Evolutionary conservation across 2,113 vertebrate species (phyloP), one percentile per base, ranked within the genome.

Genomic region (Hassar affinis): DNA sequence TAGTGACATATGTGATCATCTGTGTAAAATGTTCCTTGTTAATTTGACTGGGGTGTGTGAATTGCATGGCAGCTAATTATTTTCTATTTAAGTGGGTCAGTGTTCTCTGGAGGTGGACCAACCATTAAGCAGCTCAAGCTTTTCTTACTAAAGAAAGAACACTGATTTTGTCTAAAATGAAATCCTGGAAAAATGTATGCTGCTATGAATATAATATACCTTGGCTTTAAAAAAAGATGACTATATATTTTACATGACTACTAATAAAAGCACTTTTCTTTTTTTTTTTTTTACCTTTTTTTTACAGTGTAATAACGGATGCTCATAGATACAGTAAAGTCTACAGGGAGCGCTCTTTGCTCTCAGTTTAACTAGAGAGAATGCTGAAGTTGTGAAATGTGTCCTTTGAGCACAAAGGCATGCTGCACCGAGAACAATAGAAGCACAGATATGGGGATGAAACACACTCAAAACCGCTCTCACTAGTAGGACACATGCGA

Each of bases 41-140:
- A 83, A 82, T 88, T 76, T 87, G 74, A 94, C 87, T 79, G 90
- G 91, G 91, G 91, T 86, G 91, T 87, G 91, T 88, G 90, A 89
- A 88, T 89, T 89, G 89, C 90, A 92, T 91, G 90, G 90, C 92
- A 91, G 92, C 92, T 94, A 95, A 95, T 95, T 93, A 93, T 93
- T 92, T 89, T 90, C 90, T 68, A 79, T 90, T 92, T 92, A 93
- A 94, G 89, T 93, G 93, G 93, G 93, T 93, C 94, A 93, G 86
- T 85, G 90, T 91, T 93, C 92, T 92, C 93, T 81, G 85, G 92
- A 92, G 93, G 91, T 90, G 83, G 88, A 64, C 92, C 90, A 88
- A 93, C 90, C 81, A 85, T 82, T 91, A 91, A 93, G 88, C 89
- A 94, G 92, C 91, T 91, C 90, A 87, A 90, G 90, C 89, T 84